A percentile compares a stretch with the other conserved stretches of the same genome.
Evolutionary conservation across 2,797 vertebrate genomes (phyloP).

Genomic region (Coregonus sp.): DNA sequence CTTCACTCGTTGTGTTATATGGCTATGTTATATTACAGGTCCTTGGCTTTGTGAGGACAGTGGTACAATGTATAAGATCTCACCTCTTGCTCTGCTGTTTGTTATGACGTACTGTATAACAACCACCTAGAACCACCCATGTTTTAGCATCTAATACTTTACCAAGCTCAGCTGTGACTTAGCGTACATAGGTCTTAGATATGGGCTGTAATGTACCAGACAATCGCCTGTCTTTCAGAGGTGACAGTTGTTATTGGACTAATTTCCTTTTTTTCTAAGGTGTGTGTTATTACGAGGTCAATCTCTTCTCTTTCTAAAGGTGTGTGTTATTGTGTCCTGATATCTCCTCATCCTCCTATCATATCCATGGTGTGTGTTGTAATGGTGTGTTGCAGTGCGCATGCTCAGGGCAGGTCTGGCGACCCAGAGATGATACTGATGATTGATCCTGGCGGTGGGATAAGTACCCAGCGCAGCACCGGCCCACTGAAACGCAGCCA

Average conservation of each 20-base stretch:
- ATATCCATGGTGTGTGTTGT: not conserved
- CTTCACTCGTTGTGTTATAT: too few relatives aligned
- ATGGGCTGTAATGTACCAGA: too few relatives aligned
- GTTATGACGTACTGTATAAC: too few relatives aligned
- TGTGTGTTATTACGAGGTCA: slow-evolving; percentile 6
- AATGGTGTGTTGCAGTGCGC: not conserved
- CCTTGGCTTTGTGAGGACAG: too few relatives aligned
- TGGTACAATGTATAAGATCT: too few relatives aligned
- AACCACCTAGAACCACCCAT: too few relatives aligned
- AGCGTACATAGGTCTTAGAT: too few relatives aligned
- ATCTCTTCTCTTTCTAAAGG: not conserved
- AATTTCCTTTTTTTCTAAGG: not conserved
- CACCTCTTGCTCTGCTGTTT: too few relatives aligned
- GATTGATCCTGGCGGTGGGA: slow-evolving; percentile 73
- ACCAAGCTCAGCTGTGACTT: too few relatives aligned
- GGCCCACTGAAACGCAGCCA: slow-evolving; percentile 73
- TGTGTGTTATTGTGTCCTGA: not conserved
- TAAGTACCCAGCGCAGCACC: slow-evolving; percentile 60
- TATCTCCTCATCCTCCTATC: too few relatives aligned
- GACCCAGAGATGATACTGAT: slow-evolving; percentile 69
- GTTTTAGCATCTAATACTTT: too few relatives aligned
- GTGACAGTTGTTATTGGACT: not conserved
- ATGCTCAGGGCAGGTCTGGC: slow-evolving; percentile 39
- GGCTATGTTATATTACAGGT: too few relatives aligned
- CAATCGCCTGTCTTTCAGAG: not conserved